Evolutionary conservation across 2,113 vertebrate species (phyloP), one percentile per base, ranked within the genome.

Genomic region (Pao palembangensis): DNA sequence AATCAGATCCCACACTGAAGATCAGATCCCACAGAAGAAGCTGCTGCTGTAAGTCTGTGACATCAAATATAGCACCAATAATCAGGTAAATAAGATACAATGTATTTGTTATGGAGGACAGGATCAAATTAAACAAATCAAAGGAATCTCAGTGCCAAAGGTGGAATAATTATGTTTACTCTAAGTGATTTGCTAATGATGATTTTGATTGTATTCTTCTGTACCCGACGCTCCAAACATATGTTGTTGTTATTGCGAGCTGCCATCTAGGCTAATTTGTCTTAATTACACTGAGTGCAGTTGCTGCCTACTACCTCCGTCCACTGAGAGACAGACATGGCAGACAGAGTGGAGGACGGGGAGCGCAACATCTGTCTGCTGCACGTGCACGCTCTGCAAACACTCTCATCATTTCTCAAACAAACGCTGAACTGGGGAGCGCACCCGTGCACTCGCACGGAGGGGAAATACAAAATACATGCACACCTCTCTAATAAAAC

Each of bases 281-380:
- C 87, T 86, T 88, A 88, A 88, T 88, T 87, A 85, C 87, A 71
- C 56, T 21, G 82, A 80, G 83, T 75, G 78, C 55, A 67, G 64
- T 84, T 60, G 70, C 75, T 66, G 78, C 79, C 77, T 71, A 71
- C 79, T 16, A 20, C 58, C 23, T n/a, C 46, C 72, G 77, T 84
- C 86, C 85, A 51, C 71, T 6, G 81, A 85, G 83, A 81, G 59
- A 78, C 78, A 61, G 80, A 81, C 82, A 77, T 64, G 76, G 82
- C 82, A 81, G 83, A 86, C 69, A 19, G 86, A 86, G 80, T 84
- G 78, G 81, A 81, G 80, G 78, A 81, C 63, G 81, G 78, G 78
- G 78, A 85, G 81, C 78, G 58, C 78, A 86, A 83, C 86, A 88
- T 88, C 86, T 88, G 86, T 88, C 86, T 73, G 78, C 18, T 66